These are phyloP conservation scores for Agelaius phoeniceus DNA, from an alignment of 2,113 vertebrate species.

Conservation along the genomic window DNA sequence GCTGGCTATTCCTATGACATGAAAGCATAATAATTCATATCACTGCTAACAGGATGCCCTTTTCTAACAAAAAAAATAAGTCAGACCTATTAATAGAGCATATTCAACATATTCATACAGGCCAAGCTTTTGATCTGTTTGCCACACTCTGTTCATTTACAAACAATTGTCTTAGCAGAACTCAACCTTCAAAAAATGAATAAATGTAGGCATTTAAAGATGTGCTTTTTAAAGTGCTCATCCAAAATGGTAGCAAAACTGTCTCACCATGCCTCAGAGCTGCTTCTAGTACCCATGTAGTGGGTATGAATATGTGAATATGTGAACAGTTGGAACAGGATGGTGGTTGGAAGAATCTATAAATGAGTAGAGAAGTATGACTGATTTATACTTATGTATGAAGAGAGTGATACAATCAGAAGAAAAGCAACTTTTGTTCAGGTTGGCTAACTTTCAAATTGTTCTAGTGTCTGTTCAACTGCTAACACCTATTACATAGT, in stretches of 20 bases:
- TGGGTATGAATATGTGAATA: background rate
- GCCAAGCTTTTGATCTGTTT: background rate
- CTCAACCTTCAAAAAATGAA: background rate
- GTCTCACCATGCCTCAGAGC: background rate
- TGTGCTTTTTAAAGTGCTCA: background rate
- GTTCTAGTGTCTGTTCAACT: background rate
- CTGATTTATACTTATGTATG: background rate
- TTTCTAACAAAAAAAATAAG: background rate
- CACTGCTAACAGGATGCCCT: background rate
- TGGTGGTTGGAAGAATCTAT: background rate
- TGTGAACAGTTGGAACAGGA: rapidly evolving
- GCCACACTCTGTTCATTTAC: background rate
- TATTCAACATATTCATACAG: background rate
- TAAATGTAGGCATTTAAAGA: background rate
- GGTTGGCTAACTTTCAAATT: background rate
- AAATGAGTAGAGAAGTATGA: background rate
- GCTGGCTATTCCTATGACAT: background rate
- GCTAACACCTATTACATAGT: background rate
- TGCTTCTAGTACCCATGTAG: background rate
- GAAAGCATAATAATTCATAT: background rate
- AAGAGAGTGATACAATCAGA: background rate
- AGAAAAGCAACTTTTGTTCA: background rate
- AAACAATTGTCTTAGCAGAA: background rate
- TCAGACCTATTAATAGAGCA: background rate
- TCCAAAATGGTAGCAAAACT: background rate